Evolutionary conservation across 2,888 invertebrate genomes (phyloP), one percentile per base, ranked within the genome.

Genomic region (Lasioglossum morio): DNA sequence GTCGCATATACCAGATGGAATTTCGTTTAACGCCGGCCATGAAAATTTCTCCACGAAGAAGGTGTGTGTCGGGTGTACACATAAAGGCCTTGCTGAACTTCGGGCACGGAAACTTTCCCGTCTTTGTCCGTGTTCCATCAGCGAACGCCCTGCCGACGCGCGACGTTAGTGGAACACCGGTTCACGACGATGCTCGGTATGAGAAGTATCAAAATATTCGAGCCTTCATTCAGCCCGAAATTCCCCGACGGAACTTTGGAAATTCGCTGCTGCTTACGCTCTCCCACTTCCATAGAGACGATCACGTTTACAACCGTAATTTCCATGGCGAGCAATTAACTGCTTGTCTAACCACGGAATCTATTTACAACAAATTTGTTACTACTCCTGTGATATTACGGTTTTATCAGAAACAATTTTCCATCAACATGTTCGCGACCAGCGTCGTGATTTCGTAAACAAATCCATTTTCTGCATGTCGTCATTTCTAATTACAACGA

Each of bases 191-290:
- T n/a, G 12, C 23, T 57, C 57, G n/a, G 57, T 57, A 34, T n/a
- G 19, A 30, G 12, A 30, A 37, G 77, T 74, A 70, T 78, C 63
- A 46, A 75, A 79, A 75, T 75, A 78, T 78, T 78, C 37, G 27
- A 40, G 23, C 75, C 30, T 12, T 5, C 60, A 8, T 60, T 57
- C 27, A 23, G 2, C n/a, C 19, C 19, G 34, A 70, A 53, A 23
- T 30, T 78, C 27, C 78, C 53, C 14, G 43, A n/a, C 5, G 27
- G n/a, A 81, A 40, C 69, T 46, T 27, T 0, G 10, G 46, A 60
- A 76, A 46, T 46, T 19, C 27, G 12, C 16, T 19, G 66, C 43
- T n/a, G 57, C n/a, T 57, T 27, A 10, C 53, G 19, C 5, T 7
- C n/a, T 27, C 37, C 4, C 70, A 40, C 46, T 48, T 43, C 40